Conservation (phyloP, 37 sponge, comb jelly and placozoan species). For the Bolinopsis microptera region DNA sequence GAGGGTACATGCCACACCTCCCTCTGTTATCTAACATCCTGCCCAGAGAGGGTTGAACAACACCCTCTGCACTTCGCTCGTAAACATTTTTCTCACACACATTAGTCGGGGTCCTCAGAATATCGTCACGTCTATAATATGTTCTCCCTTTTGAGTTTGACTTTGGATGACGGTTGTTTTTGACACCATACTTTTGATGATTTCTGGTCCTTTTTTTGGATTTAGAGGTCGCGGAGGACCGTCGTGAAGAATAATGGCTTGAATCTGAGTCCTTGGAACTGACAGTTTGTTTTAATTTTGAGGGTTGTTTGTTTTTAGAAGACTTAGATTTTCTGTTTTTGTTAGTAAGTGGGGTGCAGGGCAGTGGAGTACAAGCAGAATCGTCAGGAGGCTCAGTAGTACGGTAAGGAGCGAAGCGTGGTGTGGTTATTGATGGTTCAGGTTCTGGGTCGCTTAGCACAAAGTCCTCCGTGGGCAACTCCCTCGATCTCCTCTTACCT, state of each 20-base stretch:
- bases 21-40: constrained; percentile 47
- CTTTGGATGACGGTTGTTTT: neutral
- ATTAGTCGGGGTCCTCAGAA: neutral
- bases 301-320: neutral
- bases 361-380: neutral
- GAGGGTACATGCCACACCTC: neutral
- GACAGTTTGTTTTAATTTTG: neutral
- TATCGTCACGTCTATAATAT: neutral
- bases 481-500: neutral
- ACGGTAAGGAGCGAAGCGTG: constrained; percentile 30
- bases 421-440: neutral
- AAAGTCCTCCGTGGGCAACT: constrained; percentile 20
- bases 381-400: neutral
- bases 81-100: neutral
- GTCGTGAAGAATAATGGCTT: neutral
- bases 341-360: neutral
- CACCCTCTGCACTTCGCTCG: neutral
- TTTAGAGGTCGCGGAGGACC: neutral
- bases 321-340: neutral
- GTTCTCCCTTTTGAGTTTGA: neutral
- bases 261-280: neutral
- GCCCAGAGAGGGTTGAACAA: neutral
- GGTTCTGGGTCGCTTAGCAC: constrained; percentile 7
- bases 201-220: neutral
- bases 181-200: neutral